These are phyloP conservation scores for Rhinogobius similis DNA, from an alignment of 2,113 vertebrate species.

Conservation along the genomic window DNA sequence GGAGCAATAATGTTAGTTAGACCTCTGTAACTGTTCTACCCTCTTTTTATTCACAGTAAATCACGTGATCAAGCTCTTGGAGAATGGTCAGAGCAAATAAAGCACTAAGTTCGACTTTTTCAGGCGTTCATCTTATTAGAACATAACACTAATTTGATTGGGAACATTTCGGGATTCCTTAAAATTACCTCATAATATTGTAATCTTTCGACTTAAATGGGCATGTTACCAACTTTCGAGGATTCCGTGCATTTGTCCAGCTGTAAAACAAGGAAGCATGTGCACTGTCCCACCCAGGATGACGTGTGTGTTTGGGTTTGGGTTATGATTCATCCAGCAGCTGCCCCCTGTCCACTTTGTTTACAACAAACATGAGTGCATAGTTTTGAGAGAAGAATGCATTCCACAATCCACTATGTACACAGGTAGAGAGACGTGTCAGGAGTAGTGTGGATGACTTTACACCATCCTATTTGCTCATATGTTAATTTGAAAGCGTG, in stretches of 20 bases:
- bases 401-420: neutral
- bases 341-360: conserved; percentile 50
- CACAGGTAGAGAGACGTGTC: neutral
- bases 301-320: conserved; percentile 26
- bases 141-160: neutral
- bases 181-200: neutral
- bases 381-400: neutral
- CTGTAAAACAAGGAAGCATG: conserved; percentile 27
- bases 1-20: too few relatives aligned
- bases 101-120: neutral
- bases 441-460: neutral
- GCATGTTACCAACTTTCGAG: conserved; percentile 12
- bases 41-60: too few relatives aligned
- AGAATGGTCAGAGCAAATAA: neutral
- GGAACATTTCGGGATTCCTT: neutral
- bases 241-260: conserved; percentile 25
- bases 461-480: neutral
- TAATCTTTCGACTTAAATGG: neutral
- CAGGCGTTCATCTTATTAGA: neutral
- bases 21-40: too few relatives aligned
- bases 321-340: conserved; percentile 61
- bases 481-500: too few relatives aligned
- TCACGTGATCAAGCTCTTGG: too few relatives aligned
- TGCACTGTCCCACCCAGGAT: conserved; percentile 49
- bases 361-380: conserved; percentile 39